Percentiles rank a stretch among this genome's conserved stretches.
Evolutionary conservation across 2,888 invertebrate species (phyloP).

Genomic region (Ophion ventricosus): DNA sequence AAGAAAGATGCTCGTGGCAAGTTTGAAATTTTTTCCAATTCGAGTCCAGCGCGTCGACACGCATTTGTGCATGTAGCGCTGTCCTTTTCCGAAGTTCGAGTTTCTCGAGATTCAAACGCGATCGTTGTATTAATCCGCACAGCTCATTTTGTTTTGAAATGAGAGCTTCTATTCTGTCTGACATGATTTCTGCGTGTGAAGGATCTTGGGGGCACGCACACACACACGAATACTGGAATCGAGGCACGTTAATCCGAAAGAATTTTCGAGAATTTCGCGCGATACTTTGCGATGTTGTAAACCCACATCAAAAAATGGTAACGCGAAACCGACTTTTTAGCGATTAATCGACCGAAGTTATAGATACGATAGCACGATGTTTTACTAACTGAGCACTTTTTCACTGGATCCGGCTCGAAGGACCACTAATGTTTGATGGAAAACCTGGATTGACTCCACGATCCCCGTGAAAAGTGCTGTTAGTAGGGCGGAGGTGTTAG

Average conservation of each 20-base stretch:
- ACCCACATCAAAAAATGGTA: not conserved
- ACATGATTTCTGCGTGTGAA: not conserved
- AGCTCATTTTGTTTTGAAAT: conserved; percentile 10
- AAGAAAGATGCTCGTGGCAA: not conserved
- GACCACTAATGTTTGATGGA: conserved; percentile 12
- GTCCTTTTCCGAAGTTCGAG: conserved; percentile 16
- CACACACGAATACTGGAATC: not conserved
- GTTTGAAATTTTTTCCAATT: conserved; percentile 30
- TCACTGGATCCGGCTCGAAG: conserved; percentile 25
- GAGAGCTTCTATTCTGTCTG: conserved; percentile 14
- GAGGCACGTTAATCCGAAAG: not conserved
- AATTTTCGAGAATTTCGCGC: not conserved
- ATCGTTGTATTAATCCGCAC: not conserved
- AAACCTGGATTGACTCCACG: not conserved
- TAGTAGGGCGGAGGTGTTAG: not conserved
- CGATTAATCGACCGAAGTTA: too few relatives aligned
- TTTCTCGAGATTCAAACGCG: conserved; percentile 10
- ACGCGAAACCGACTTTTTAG: not conserved
- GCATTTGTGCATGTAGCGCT: not conserved
- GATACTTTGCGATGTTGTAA: conserved; percentile 1
- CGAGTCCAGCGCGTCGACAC: conserved; percentile 5
- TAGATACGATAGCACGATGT: too few relatives aligned
- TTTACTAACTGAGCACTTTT: not conserved
- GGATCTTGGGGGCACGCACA: not conserved
- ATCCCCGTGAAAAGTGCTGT: conserved; percentile 5